A percentile compares a stretch with the other conserved stretches of the same genome.
Conservation (phyloP, 2,113 vertebrate species). For the Elgaria multicarinata region DNA sequence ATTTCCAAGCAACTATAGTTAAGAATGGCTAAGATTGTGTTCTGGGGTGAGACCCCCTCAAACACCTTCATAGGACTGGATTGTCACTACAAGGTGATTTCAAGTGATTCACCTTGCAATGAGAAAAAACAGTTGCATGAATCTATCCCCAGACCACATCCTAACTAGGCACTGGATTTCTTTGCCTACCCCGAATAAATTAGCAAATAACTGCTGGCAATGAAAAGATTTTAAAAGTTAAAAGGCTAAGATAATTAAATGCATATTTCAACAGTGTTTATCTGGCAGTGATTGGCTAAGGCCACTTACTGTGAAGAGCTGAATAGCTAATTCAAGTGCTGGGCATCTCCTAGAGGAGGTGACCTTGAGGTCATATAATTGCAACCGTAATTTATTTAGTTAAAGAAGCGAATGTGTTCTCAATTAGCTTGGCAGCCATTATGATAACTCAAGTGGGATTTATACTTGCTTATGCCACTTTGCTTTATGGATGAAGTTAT, state of each 20-base stretch:
- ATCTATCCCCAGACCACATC: constrained; percentile 25
- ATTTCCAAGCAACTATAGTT: background rate
- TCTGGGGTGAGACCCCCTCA: background rate
- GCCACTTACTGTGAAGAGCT: constrained; percentile 70
- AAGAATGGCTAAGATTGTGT: background rate
- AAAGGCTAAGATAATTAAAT: constrained; percentile 77
- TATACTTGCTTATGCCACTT: constrained; percentile 74
- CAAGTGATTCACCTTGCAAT: constrained; percentile 1
- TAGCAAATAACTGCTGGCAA: constrained; percentile 56
- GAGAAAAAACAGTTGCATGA: background rate
- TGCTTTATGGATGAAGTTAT: constrained; percentile 63
- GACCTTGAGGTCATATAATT: constrained; percentile 77
- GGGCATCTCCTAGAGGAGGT: constrained; percentile 72
- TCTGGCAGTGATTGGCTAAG: constrained; percentile 75
- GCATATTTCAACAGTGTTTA: constrained; percentile 78
- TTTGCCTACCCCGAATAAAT: constrained; percentile 63
- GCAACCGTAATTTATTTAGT: constrained; percentile 79
- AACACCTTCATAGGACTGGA: background rate
- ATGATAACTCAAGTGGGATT: constrained; percentile 74
- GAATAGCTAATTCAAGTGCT: constrained; percentile 74
- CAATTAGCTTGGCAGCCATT: constrained; percentile 75
- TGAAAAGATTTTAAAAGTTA: constrained; percentile 58
- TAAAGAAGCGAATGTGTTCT: constrained; percentile 74
- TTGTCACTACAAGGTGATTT: background rate
- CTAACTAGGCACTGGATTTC: constrained; percentile 57